Evolutionary conservation across 2,888 invertebrate genomes (phyloP).

Genomic region (Kuschelorhynchus macadamiae): DNA sequence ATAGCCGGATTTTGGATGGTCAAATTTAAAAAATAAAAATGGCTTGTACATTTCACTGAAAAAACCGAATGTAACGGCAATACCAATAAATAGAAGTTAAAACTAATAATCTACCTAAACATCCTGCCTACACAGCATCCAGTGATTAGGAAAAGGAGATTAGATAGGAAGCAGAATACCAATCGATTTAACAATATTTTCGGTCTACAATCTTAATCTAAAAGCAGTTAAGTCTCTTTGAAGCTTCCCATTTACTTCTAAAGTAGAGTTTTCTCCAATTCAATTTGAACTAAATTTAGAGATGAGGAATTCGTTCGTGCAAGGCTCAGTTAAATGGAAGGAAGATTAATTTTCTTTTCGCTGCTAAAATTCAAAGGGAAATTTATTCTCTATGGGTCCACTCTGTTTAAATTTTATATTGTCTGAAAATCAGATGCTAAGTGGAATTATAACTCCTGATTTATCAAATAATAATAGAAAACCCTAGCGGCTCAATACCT

Average conservation of each 20-base stretch:
- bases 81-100: too few relatives aligned
- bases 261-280: slow-evolving; percentile 25
- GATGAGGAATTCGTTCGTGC: slow-evolving; percentile 17
- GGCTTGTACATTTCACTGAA: too few relatives aligned
- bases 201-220: slow-evolving; percentile 29
- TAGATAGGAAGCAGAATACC: slow-evolving; percentile 19
- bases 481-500: too few relatives aligned
- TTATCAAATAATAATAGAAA: too few relatives aligned
- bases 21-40: too few relatives aligned
- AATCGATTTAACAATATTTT: slow-evolving; percentile 32
- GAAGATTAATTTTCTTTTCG: background rate
- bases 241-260: slow-evolving; percentile 15
- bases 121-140: slow-evolving; percentile 17
- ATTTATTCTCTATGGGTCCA: background rate
- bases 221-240: slow-evolving; percentile 28
- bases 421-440: too few relatives aligned
- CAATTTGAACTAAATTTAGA: slow-evolving; percentile 26
- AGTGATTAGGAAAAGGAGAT: slow-evolving; percentile 30
- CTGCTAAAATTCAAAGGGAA: background rate
- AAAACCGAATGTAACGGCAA: too few relatives aligned
- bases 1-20: too few relatives aligned
- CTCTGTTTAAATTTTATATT: too few relatives aligned
- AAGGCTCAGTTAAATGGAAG: slow-evolving; percentile 24
- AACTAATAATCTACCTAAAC: too few relatives aligned
- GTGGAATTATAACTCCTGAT: too few relatives aligned